Percentiles rank a stretch among this genome's conserved stretches.
These are phyloP conservation scores for Mactromeris polynyma DNA, from an alignment of 2,888 invertebrate genomes.

Conservation along the genomic window DNA sequence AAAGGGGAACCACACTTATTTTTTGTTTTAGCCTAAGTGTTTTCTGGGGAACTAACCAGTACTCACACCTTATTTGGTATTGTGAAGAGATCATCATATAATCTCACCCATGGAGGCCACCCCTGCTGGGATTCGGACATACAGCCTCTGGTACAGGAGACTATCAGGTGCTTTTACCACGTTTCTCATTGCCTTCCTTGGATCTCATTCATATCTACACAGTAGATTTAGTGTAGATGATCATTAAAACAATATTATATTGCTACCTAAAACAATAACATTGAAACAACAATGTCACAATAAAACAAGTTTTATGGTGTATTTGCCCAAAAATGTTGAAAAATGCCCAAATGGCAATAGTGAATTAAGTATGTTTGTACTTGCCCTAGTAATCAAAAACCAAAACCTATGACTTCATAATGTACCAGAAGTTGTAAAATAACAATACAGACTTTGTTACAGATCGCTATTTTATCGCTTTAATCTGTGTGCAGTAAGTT, in stretches of 20 bases:
- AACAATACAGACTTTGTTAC: constrained; percentile 46
- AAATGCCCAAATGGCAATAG: neutral
- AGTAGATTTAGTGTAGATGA: neutral
- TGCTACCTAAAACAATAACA: neutral
- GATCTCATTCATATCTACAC: neutral
- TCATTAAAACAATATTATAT: neutral
- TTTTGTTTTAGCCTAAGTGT: no score
- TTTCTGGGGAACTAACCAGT: no score
- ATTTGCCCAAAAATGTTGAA: neutral
- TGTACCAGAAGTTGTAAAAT: neutral
- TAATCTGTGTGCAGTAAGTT: constrained; percentile 17
- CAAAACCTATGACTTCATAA: neutral
- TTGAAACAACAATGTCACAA: neutral
- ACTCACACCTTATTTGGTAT: no score
- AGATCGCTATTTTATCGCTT: constrained; percentile 35
- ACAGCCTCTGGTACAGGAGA: no score
- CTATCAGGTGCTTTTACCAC: no score
- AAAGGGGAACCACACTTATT: no score
- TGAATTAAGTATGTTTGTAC: no score
- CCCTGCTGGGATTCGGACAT: no score
- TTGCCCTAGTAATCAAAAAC: neutral
- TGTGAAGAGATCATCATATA: no score
- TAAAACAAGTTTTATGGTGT: constrained; percentile 9
- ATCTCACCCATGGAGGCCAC: no score
- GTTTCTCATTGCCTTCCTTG: no score